Conservation (phyloP, 2,888 invertebrate genomes). For the Zeuzera pyrina region DNA sequence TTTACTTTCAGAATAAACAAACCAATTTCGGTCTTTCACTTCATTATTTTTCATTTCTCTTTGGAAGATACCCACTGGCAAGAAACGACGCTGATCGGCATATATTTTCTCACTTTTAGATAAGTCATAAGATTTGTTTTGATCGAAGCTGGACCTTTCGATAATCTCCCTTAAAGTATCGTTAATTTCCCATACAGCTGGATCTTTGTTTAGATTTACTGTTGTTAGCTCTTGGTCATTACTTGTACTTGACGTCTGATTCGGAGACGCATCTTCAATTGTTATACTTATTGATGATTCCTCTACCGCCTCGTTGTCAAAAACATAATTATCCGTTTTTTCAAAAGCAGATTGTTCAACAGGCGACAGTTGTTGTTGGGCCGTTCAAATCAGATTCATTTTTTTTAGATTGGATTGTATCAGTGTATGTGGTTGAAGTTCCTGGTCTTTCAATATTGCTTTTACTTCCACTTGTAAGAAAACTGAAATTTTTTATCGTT, state of each 20-base stretch:
- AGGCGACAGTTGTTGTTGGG: slow-evolving; percentile 10
- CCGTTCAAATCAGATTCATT: slow-evolving; percentile 13
- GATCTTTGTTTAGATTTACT: slow-evolving; percentile 17
- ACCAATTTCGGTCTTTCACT: slow-evolving; percentile 8
- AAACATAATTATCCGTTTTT: slow-evolving; percentile 12
- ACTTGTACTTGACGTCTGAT: slow-evolving; percentile 11
- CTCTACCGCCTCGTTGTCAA: slow-evolving; percentile 13
- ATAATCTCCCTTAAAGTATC: slow-evolving; percentile 16
- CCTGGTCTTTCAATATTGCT: slow-evolving; percentile 5
- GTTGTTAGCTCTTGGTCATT: slow-evolving; percentile 5
- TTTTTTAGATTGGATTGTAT: slow-evolving; percentile 12
- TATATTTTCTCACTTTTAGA: slow-evolving; percentile 5
- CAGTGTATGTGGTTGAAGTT: slow-evolving; percentile 14
- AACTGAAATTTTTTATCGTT: slow-evolving; percentile 5
- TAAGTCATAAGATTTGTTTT: slow-evolving; percentile 11
- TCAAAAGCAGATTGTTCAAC: slow-evolving; percentile 11
- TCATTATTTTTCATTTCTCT: slow-evolving; percentile 13
- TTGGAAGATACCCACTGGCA: slow-evolving; percentile 12
- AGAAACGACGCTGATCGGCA: slow-evolving; percentile 11
- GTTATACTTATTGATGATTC: slow-evolving; percentile 10
- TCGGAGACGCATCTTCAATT: slow-evolving; percentile 16
- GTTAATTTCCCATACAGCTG: slow-evolving; percentile 11
- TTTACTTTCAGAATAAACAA: slow-evolving; percentile 9
- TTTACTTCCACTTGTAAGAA: slow-evolving; percentile 4
- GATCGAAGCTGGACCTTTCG: slow-evolving; percentile 15